These are phyloP conservation scores for Notolabrus celidotus DNA, from an alignment of 2,797 vertebrate genomes.

Conservation along the genomic window DNA sequence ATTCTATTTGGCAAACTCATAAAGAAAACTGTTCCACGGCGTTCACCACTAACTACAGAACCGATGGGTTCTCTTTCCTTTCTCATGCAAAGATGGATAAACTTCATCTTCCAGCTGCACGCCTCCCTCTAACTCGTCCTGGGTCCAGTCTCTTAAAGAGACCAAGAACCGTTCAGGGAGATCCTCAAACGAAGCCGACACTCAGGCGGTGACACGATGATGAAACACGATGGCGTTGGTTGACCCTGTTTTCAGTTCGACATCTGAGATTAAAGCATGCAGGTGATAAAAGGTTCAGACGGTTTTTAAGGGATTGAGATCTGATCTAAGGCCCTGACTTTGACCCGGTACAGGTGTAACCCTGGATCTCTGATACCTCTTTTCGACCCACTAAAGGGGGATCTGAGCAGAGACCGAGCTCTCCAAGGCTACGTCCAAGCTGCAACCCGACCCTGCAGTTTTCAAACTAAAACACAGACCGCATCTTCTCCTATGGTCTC, in stretches of 20 bases:
- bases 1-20: slow-evolving; percentile 18
- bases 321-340: neutral
- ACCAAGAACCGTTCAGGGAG: slow-evolving; percentile 13
- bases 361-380: too few relatives aligned
- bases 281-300: slow-evolving; percentile 11
- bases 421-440: neutral
- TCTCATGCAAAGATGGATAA: too few relatives aligned
- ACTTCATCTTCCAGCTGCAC: neutral
- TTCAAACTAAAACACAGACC: too few relatives aligned
- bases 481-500: too few relatives aligned
- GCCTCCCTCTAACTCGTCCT: neutral
- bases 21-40: neutral
- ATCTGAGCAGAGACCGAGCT: neutral
- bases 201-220: neutral
- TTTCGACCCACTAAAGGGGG: too few relatives aligned
- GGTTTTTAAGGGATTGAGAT: neutral
- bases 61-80: too few relatives aligned
- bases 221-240: slow-evolving; percentile 5
- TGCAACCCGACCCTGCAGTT: too few relatives aligned
- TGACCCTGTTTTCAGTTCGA: slow-evolving; percentile 64
- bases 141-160: neutral
- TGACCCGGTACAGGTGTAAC: neutral
- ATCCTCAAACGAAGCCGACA: neutral
- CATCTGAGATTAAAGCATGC: slow-evolving; percentile 48
- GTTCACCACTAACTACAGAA: too few relatives aligned